Base-by-base conservation (phyloP, 2,797 vertebrate species). In the Acridotheres tristis region DNA sequence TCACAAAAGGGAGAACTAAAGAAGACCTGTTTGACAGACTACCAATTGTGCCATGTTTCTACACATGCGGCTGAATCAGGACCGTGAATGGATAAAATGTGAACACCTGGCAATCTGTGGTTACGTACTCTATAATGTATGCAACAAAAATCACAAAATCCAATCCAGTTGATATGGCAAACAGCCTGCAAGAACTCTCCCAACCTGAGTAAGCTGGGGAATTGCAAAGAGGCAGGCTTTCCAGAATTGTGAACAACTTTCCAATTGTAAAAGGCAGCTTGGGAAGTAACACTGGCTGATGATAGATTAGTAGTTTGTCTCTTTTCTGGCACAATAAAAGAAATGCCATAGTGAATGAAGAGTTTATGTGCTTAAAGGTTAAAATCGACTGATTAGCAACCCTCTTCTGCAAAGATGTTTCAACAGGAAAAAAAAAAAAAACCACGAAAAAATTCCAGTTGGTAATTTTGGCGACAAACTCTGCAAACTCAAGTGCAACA, bases 61-160 rank as follows among this genome's bases (percentile, higher is more conserved):
- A 92, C 16, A 75, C 97, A 92, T 88, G 91, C 34, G 27, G 71
- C 78, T 94, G 85, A 95, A 91, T 96, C 62, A 54, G 85, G 91
- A 85, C 67, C 61, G 66, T 83, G 89, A 92, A 59, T 16, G 79
- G 73, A 77, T 45, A 83, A 94, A 74, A 90, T 21, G 58, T 59
- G 72, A 96, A 91, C 90, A 85, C 86, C 78, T 93, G 81, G 93
- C 95, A 93, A 96, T 95, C 96, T 76, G 75, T 88, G 96, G 94
- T 92, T 91, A 96, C 90, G 88, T 95, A 97, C 94, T 96, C 92
- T 94, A 80, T 38, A 94, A 85, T 2, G 92, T 94, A 96, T 90
- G 92, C 76, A 91, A 90, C 61, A 68, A 92, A 94, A 95, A 32
- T 53, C 29, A 88, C n/a, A 75, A 88, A 88, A 86, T 77, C 72